Evolutionary conservation across 2,797 vertebrate species (phyloP).

Genomic region (Paedocypris micromegethes): DNA sequence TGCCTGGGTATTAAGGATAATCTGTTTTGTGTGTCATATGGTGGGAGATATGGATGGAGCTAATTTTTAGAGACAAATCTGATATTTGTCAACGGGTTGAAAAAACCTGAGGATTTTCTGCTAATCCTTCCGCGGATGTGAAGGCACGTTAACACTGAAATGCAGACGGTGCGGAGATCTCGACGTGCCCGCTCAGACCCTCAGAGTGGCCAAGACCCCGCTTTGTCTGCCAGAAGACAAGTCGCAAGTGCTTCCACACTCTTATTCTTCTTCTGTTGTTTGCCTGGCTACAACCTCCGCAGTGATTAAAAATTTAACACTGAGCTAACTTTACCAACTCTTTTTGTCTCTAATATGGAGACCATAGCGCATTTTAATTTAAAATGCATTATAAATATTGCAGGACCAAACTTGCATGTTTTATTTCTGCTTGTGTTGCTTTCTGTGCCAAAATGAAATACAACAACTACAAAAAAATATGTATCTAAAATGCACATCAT

Average conservation of each 20-base stretch:
- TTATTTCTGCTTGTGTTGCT: constrained; percentile 64
- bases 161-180: constrained; percentile 73
- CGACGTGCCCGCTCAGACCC: constrained; percentile 55
- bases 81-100: constrained; percentile 80
- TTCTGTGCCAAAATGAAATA: constrained; percentile 39
- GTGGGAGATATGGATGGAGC: constrained; percentile 76
- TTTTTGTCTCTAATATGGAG: constrained; percentile 29
- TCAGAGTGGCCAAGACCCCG: constrained; percentile 23
- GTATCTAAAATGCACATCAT: no score
- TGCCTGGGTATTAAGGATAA: constrained; percentile 78
- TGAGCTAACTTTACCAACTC: constrained; percentile 60
- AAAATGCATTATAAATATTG: constrained; percentile 72
- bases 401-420: constrained; percentile 64
- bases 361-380: constrained; percentile 57
- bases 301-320: constrained; percentile 69
- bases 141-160: constrained; percentile 76
- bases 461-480: no score
- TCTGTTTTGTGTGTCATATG: constrained; percentile 81
- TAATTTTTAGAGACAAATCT: constrained; percentile 84
- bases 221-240: no score
- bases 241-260: no score
- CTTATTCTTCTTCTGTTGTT: constrained; percentile 57
- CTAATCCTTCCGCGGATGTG: constrained; percentile 75
- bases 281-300: constrained; percentile 61
- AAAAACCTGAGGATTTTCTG: constrained; percentile 73